phyloP scores from a whole-genome alignment of 2,888 invertebrate genomes.

The Maniola hyperantus region DNA sequence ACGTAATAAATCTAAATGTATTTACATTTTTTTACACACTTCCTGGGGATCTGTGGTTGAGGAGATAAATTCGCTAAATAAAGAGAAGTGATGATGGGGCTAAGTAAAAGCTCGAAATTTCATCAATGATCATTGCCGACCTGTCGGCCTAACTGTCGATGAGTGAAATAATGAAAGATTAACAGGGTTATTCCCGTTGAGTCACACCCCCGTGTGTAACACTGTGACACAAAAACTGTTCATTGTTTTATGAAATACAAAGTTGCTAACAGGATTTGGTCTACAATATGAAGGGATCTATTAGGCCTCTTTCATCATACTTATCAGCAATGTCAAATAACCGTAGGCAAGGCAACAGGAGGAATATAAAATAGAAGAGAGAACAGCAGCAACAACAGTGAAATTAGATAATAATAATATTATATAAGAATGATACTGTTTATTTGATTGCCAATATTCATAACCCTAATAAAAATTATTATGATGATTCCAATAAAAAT shows the following conservation, averaged over 20 bases:
- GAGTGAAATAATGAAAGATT: constrained; percentile 18
- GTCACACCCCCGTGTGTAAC: too few relatives aligned
- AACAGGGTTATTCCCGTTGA: too few relatives aligned
- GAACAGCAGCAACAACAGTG: constrained; percentile 51
- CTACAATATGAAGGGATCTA: constrained; percentile 20
- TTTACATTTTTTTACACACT: constrained; percentile 75
- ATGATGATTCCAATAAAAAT: constrained; percentile 36
- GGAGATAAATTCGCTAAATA: constrained; percentile 51
- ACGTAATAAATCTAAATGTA: constrained; percentile 67
- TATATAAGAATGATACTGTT: constrained; percentile 20
- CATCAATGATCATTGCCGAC: constrained; percentile 73
- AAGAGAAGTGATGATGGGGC: constrained; percentile 58
- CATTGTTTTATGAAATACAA: constrained; percentile 21
- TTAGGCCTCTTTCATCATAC: constrained; percentile 37
- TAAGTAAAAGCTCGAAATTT: constrained; percentile 73
- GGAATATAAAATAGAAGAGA: constrained; percentile 29
- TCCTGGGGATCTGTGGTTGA: constrained; percentile 64
- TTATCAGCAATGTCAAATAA: constrained; percentile 23
- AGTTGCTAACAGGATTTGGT: neutral
- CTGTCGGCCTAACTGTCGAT: constrained; percentile 40
- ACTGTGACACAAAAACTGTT: too few relatives aligned
- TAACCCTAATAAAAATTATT: constrained; percentile 26
- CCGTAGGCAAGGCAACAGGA: constrained; percentile 32
- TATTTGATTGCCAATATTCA: constrained; percentile 33
- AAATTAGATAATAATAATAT: neutral